Percentiles rank a stretch among this genome's conserved stretches.
phyloP scores from a whole-genome alignment of 1,140 invertebrate species.

The Centruroides sculpturatus region DNA sequence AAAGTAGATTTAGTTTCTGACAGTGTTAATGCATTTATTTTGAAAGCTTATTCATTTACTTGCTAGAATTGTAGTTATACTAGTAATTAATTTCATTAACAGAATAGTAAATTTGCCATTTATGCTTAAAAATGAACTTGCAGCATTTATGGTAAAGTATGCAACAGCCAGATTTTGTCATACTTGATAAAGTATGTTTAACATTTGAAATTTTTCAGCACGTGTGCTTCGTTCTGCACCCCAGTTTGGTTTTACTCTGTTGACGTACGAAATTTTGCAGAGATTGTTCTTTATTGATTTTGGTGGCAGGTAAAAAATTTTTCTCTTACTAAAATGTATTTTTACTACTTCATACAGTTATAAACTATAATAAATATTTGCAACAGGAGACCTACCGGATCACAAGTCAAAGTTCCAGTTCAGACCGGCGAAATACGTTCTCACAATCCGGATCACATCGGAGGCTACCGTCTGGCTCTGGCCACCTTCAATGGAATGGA shows the following conservation, averaged over 20 bases:
- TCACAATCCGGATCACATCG: conserved; percentile 82
- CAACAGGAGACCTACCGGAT: conserved; percentile 56
- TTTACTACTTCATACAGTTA: too few relatives aligned
- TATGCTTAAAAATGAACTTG: too few relatives aligned
- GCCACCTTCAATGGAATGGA: conserved; percentile 94
- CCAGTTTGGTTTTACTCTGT: conserved; percentile 95
- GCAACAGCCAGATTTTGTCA: too few relatives aligned
- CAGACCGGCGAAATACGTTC: conserved; percentile 22
- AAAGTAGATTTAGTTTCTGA: too few relatives aligned
- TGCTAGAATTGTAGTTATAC: too few relatives aligned
- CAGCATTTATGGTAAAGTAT: too few relatives aligned
- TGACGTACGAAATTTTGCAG: conserved; percentile 95
- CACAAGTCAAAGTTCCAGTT: conserved; percentile 49
- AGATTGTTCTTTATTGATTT: conserved; percentile 94
- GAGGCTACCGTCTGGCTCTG: conserved; percentile 84
- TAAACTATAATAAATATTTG: too few relatives aligned
- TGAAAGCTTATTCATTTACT: too few relatives aligned
- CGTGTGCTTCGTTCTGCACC: conserved; percentile 87
- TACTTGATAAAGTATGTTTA: not conserved
- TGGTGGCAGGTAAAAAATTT: conserved; percentile 61
- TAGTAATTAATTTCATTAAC: too few relatives aligned
- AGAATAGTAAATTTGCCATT: too few relatives aligned
- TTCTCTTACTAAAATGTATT: too few relatives aligned
- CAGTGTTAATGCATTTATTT: too few relatives aligned
- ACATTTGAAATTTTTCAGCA: conserved; percentile 41